phyloP scores from a whole-genome alignment of 2,888 invertebrate genomes.

The Acanthosepion lycidas region DNA sequence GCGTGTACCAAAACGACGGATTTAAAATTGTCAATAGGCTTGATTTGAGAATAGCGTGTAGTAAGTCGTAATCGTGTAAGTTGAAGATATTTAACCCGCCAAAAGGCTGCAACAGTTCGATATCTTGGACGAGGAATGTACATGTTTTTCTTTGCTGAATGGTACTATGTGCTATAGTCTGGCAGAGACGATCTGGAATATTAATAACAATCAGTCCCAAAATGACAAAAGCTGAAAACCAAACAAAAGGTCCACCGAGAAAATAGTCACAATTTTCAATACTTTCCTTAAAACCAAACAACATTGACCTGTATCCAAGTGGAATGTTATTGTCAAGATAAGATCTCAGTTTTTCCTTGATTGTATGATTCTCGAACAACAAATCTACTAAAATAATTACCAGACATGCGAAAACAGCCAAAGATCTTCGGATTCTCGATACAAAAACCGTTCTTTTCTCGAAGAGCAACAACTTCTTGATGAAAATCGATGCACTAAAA shows the following conservation, averaged over 20 bases:
- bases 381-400: not conserved
- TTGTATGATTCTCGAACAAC: not conserved
- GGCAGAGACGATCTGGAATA: not conserved
- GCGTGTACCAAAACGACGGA: not conserved
- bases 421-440: constrained; percentile 15
- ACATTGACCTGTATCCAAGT: not conserved
- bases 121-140: not conserved
- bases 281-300: not conserved
- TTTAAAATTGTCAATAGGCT: constrained; percentile 3
- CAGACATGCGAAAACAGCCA: not conserved
- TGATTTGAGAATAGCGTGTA: constrained; percentile 24
- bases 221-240: not conserved
- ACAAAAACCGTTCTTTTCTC: not conserved
- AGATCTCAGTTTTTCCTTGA: not conserved
- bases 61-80: not conserved
- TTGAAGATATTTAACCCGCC: not conserved
- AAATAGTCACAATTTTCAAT: not conserved
- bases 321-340: not conserved
- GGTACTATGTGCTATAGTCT: constrained; percentile 8
- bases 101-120: not conserved
- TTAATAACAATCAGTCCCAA: not conserved
- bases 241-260: not conserved
- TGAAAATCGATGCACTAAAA: too few species aligned
- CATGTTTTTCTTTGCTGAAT: not conserved
- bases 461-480: too few species aligned